Evolutionary conservation across 1,140 invertebrate genomes (phyloP), one percentile per base, ranked within the genome.

Genomic region (Reticulitermes speratus): DNA sequence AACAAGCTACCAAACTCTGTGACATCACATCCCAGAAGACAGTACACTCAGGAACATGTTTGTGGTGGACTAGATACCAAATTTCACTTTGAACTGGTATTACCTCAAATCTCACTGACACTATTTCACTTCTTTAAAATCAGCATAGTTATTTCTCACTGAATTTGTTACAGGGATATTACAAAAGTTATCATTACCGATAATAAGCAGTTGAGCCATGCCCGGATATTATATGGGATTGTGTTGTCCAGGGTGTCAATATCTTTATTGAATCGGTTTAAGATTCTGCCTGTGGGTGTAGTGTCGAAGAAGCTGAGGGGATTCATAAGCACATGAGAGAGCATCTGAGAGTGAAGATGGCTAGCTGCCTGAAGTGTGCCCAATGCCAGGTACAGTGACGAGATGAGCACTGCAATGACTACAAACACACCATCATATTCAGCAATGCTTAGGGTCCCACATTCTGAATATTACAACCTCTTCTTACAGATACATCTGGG

Each of bases 241-340:
- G 94, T 94, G 89, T 94, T 95, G 92, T 97, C 96, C 89, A 96
- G 91, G 88, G 93, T 93, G 90, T 97, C 96, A 88, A 97, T 93
- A 92, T 97, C 97, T 91, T 96, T 96, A 91, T 94, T 94, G 92
- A 98, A 97, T 89, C 96, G 93, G 92, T 97, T 97, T 88, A 97
- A 92, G 89, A 97, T 94, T 89, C 97, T 93, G 89, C 97, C 97
- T 87, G 95, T 90, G 83, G 97, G 97, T 88, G 97, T 97, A 88
- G 96, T 94, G 91, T 98, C 97, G 93, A 96, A 98, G 92, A 97
- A 97, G 88, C 93, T 90, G 92, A 94, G 94, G 81, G 97, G 96
- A 88, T 94, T 93, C 88, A 94, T 94, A 32, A 94, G 87, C 45
- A 93, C 89, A 84, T 91, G 90, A 59, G 88, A 87, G 8, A 94